Conservation (phyloP, 2,888 invertebrate species). For the Drosophila conformis region DNA sequence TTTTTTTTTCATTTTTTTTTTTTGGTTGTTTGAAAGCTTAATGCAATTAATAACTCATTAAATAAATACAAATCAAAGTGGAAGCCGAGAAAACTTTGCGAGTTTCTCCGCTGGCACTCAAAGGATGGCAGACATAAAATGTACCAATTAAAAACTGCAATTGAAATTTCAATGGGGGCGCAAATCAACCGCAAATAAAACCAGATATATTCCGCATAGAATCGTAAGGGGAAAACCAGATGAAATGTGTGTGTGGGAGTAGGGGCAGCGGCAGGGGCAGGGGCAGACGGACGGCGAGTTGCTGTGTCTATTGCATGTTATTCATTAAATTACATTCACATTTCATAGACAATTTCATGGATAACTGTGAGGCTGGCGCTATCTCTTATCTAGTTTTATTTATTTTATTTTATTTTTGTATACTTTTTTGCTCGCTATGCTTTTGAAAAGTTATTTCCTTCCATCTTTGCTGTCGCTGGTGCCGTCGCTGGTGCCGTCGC, state of each 20-base stretch:
- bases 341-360: constrained; percentile 80
- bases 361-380: constrained; percentile 53
- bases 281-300: background rate
- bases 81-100: constrained; percentile 24
- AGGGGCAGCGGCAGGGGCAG: background rate
- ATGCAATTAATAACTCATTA: constrained; percentile 81
- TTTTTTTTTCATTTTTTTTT: background rate
- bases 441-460: constrained; percentile 1
- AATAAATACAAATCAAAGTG: constrained; percentile 80
- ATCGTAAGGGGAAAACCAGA: background rate
- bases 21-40: constrained; percentile 58
- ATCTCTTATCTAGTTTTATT: constrained; percentile 22
- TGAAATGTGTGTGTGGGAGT: background rate
- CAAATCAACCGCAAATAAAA: constrained; percentile 74
- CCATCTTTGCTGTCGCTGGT: constrained; percentile 12
- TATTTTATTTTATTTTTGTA: constrained; percentile 5
- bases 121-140: constrained; percentile 77
- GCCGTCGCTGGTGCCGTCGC: constrained; percentile 37
- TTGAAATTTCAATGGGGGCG: constrained; percentile 71
- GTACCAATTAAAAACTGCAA: constrained; percentile 80
- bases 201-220: background rate
- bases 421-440: background rate
- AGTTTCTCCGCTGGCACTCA: constrained; percentile 45
- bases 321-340: constrained; percentile 79
- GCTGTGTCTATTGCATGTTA: constrained; percentile 57